phyloP scores from a whole-genome alignment of 2,113 vertebrate genomes.

The Cochlearius cochlearius region DNA sequence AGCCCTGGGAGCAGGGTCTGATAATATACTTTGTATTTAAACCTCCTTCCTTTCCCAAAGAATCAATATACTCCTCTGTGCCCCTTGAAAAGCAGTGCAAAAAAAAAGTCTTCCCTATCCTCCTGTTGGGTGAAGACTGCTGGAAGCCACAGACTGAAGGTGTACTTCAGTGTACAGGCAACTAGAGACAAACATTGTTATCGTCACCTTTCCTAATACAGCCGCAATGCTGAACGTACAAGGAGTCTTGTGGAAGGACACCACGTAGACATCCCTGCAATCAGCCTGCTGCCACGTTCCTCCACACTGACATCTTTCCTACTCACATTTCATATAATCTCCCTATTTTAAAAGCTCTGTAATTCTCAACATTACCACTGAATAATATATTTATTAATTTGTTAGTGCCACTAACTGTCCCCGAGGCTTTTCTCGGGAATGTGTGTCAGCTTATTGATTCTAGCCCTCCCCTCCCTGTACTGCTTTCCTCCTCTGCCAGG shows the following conservation, averaged over 20 bases:
- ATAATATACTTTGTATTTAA: neutral
- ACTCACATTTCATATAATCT: neutral
- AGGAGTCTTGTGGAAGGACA: neutral
- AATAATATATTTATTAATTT: slow-evolving; percentile 72
- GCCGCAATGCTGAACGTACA: neutral
- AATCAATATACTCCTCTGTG: neutral
- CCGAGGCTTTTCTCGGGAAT: slow-evolving; percentile 48
- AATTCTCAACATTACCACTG: slow-evolving; percentile 31
- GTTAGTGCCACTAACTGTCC: slow-evolving; percentile 46
- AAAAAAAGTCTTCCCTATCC: neutral
- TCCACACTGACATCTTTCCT: neutral
- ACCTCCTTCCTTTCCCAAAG: neutral
- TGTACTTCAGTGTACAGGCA: neutral
- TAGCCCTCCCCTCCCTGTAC: neutral
- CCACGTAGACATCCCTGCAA: neutral
- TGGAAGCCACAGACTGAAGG: neutral
- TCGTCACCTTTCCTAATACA: neutral
- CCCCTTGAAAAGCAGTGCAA: neutral
- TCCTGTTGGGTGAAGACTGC: neutral
- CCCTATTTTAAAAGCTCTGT: slow-evolving; percentile 27
- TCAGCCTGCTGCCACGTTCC: neutral
- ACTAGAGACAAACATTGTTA: neutral
- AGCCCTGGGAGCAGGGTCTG: neutral
- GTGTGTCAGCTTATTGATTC: slow-evolving; percentile 65
- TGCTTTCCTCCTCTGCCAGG: slow-evolving; percentile 46